Evolutionary conservation across 2,888 invertebrate genomes (phyloP), one percentile per base, ranked within the genome.

Genomic region (Drosophila leonis): DNA sequence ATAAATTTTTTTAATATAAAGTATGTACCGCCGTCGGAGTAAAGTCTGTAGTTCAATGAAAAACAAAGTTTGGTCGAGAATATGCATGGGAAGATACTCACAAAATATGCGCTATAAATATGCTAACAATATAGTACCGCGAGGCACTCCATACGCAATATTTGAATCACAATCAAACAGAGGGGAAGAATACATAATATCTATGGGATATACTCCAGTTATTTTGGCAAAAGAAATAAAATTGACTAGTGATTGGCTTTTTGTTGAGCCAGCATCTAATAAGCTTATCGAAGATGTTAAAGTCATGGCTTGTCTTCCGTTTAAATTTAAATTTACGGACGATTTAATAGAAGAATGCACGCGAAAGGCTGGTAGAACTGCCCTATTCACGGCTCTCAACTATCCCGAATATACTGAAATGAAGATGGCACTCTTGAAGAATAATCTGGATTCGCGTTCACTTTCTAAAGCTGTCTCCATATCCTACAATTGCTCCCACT

Each of bases 121-220:
- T 27, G 0, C 3, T 20, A 52, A 37, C n/a, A 0, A 2, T 0
- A 1, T 52, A 2, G 0, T 37, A 13, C 1, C 0, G 13, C 13
- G 9, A 12, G 37, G 24, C n/a, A n/a, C 10, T 24, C 52, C 52
- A 52, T 52, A 37, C n/a, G 9, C n/a, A 10, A 37, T 52, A 37
- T 52, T 27, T 27, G 10, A 37, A 8, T 2, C 5, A 8, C 9
- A 37, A 24, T 7, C 20, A 15, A 8, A 9, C 1, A 48, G 8
- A 29, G n/a, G 29, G n/a, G 9, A 37, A 24, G 2, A 24, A 18
- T 35, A 18, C 9, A 6, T 52, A 9, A 15, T 52, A 52, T 37
- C 37, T 7, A 20, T 51, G 49, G 49, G 49, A 33, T 1, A 0
- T 8, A 4, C 24, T 0, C 8, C 13, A 1, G 8, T 44, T 8